Percentiles rank a stretch among this genome's conserved stretches.
phyloP scores from a whole-genome alignment of 2,113 vertebrate species.

The Mus pahari region DNA sequence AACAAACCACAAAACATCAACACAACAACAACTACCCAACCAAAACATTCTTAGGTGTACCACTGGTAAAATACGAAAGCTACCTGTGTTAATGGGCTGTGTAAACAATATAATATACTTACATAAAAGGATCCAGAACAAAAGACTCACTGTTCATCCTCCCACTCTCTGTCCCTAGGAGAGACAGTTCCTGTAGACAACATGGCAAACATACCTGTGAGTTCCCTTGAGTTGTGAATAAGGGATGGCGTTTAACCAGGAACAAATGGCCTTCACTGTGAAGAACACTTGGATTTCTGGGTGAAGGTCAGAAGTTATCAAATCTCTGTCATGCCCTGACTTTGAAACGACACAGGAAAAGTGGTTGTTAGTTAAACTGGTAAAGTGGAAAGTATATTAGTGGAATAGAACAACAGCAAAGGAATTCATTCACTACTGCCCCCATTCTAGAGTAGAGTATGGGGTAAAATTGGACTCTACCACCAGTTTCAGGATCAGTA shows the following conservation, averaged over 20 bases:
- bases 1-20: background rate
- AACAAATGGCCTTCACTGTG: background rate
- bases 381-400: background rate
- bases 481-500: background rate
- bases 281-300: background rate
- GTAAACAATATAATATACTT: background rate
- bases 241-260: background rate
- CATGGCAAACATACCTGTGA: background rate
- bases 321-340: background rate
- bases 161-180: background rate
- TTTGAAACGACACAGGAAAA: background rate
- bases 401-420: background rate
- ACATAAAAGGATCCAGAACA: background rate
- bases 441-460: background rate
- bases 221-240: background rate
- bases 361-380: background rate
- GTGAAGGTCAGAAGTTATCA: background rate
- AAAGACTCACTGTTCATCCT: background rate
- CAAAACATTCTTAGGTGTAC: background rate
- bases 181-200: background rate
- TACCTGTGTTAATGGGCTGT: background rate
- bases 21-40: background rate
- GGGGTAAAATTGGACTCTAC: background rate
- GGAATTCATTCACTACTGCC: background rate
- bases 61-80: slow-evolving; percentile 1